Conservation (phyloP, 1,140 invertebrate species). For the Tigriopus japonicus region DNA sequence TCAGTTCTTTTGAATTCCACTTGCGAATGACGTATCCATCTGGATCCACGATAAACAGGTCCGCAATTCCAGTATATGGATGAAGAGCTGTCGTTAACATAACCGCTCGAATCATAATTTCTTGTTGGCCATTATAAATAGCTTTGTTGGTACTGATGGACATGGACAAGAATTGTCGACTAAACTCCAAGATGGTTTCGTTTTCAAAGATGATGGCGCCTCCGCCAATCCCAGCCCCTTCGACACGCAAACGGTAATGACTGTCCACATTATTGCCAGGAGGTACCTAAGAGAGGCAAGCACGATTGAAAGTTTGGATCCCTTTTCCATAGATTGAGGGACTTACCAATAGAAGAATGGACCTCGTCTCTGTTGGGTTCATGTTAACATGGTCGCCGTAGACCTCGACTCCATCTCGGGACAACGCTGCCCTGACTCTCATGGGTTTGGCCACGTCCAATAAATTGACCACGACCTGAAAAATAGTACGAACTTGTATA, state of each 20-base stretch:
- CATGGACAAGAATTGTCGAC: conserved; percentile 29
- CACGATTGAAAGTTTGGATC: no score
- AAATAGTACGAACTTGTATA: not conserved
- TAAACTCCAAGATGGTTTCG: conserved; percentile 24
- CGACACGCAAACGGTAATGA: conserved; percentile 25
- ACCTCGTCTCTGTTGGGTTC: conserved; percentile 7
- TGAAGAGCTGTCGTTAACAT: conserved; percentile 2
- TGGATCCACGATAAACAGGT: conserved; percentile 10
- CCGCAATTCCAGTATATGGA: conserved; percentile 8
- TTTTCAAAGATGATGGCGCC: conserved; percentile 27
- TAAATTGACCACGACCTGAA: conserved; percentile 5
- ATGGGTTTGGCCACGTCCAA: conserved; percentile 5
- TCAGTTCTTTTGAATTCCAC: conserved; percentile 11
- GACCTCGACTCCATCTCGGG: conserved; percentile 11
- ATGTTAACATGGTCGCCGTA: conserved; percentile 14
- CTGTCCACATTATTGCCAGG: conserved; percentile 19
- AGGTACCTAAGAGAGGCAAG: not conserved
- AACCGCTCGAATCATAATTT: conserved; percentile 7
- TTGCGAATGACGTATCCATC: conserved; percentile 9
- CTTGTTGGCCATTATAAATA: conserved; percentile 27
- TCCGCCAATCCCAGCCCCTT: conserved; percentile 25
- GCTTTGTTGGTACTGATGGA: conserved; percentile 29
- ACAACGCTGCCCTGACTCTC: conserved; percentile 10
- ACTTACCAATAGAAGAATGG: conserved; percentile 9
- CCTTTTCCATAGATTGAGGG: no score